A percentile compares a stretch with the other conserved stretches of the same genome.
Evolutionary conservation across 2,797 vertebrate genomes (phyloP).

Genomic region (Limnodromus scolopaceus): DNA sequence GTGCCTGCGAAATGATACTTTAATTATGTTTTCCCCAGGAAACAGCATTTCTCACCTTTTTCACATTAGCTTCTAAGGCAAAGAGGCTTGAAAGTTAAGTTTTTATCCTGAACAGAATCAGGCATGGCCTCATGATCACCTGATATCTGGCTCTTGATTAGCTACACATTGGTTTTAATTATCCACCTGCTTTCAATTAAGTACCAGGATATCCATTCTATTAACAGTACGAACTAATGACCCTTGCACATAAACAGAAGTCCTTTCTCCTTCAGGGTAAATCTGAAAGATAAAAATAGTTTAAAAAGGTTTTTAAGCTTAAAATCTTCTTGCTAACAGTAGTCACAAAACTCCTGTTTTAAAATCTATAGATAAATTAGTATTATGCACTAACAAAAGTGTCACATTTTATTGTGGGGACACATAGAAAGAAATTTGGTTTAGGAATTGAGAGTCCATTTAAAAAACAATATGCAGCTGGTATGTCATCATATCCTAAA

Average conservation of each 20-base stretch:
- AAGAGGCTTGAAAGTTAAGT: background rate
- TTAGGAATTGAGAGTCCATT: background rate
- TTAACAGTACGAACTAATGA: conserved; percentile 66
- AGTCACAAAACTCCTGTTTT: background rate
- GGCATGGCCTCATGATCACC: conserved; percentile 12
- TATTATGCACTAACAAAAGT: background rate
- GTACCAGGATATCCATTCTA: conserved; percentile 55
- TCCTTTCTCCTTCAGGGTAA: background rate
- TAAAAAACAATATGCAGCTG: background rate
- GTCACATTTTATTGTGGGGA: background rate
- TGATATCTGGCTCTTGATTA: conserved; percentile 64
- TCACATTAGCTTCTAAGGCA: background rate
- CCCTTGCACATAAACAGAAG: conserved; percentile 6
- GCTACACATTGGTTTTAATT: conserved; percentile 69
- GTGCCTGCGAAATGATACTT: background rate
- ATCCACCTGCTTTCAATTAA: conserved; percentile 74
- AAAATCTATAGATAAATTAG: background rate
- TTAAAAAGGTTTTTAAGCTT: background rate
- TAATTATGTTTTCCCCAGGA: background rate
- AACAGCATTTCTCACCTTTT: background rate
- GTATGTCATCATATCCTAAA: background rate
- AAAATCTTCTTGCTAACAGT: background rate
- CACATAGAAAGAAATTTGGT: background rate
- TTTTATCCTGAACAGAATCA: conserved; percentile 32
- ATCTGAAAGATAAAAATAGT: conserved; percentile 12